These are phyloP conservation scores for Calypte anna DNA, from an alignment of 2,113 vertebrate genomes.

Conservation along the genomic window DNA sequence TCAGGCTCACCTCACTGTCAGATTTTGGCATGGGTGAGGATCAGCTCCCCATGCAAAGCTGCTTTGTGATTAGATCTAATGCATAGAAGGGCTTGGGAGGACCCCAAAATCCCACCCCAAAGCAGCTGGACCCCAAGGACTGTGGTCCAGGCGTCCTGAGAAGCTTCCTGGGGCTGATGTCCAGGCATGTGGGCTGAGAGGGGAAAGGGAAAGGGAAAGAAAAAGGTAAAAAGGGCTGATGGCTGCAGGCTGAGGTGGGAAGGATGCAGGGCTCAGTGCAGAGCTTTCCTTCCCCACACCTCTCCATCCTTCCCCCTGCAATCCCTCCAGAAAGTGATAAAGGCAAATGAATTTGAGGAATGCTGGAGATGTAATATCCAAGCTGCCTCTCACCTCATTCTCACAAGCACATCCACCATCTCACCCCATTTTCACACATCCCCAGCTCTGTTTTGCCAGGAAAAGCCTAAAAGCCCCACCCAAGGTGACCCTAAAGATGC, in stretches of 20 bases:
- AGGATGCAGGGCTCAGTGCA: not conserved
- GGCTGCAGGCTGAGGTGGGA: not conserved
- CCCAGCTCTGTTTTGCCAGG: not conserved
- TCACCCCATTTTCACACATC: not conserved
- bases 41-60: not conserved
- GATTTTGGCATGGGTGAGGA: rapidly evolving
- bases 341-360: not conserved
- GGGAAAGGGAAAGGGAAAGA: too few relatives aligned
- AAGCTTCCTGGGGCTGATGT: not conserved
- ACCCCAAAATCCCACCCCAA: not conserved
- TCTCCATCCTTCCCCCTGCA: not conserved
- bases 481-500: not conserved
- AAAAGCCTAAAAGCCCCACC: not conserved
- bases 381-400: not conserved
- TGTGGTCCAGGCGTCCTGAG: not conserved
- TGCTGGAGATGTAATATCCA: not conserved
- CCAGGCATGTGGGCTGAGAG: not conserved
- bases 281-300: not conserved
- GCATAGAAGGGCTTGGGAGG: not conserved
- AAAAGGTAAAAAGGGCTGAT: too few relatives aligned
- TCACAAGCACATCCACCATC: rapidly evolving
- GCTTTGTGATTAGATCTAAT: not conserved
- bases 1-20: not conserved
- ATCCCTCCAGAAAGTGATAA: not conserved
- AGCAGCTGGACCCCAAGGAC: not conserved